Conservation (phyloP, 2,113 vertebrate genomes). For the Carassius auratus region DNA sequence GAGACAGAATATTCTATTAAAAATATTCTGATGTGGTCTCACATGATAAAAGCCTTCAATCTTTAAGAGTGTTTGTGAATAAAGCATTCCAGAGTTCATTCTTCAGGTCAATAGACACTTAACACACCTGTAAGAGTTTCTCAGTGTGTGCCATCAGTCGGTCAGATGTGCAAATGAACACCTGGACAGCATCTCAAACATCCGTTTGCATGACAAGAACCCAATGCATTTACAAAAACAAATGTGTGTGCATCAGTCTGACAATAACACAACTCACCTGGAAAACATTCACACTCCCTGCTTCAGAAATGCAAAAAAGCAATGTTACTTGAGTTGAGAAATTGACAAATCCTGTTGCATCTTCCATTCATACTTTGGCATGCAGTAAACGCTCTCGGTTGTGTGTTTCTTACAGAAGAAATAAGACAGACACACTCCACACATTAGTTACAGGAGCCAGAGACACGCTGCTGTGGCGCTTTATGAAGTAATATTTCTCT, state of each 20-base stretch:
- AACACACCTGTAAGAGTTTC: background rate
- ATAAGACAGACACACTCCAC: background rate
- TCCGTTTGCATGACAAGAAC: background rate
- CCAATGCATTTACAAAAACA: background rate
- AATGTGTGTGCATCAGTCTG: background rate
- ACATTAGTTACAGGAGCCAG: slow-evolving; percentile 50
- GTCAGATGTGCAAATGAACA: background rate
- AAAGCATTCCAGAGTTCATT: background rate
- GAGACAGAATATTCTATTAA: too few relatives aligned
- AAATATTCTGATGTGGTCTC: background rate
- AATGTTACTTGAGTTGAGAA: background rate
- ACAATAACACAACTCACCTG: background rate
- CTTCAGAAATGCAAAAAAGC: background rate
- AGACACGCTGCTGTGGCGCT: slow-evolving; percentile 59
- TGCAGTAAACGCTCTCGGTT: slow-evolving; percentile 43
- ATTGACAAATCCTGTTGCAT: background rate
- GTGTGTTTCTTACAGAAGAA: too few relatives aligned
- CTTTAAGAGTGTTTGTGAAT: background rate
- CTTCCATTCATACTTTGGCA: slow-evolving; percentile 28
- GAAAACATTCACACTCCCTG: background rate
- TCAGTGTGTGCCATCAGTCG: background rate
- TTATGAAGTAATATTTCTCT: slow-evolving; percentile 78
- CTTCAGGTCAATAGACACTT: background rate
- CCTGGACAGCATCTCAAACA: background rate
- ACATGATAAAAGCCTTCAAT: background rate